Percentiles rank a stretch among this genome's conserved stretches.
Conservation (phyloP, 2,888 invertebrate genomes). For the Halictus quadricinctus region DNA sequence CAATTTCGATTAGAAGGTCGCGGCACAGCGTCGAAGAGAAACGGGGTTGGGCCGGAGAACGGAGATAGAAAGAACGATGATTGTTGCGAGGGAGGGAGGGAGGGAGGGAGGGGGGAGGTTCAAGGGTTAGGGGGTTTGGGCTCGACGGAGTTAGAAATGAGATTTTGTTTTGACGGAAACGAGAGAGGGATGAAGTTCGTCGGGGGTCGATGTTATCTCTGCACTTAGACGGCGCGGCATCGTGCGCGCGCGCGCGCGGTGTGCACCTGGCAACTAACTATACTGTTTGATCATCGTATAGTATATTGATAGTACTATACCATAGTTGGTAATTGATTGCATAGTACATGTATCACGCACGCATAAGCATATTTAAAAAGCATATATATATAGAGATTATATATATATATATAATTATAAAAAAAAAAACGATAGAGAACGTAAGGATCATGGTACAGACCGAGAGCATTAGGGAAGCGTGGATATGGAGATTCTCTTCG, state of each 20-base stretch:
- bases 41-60: background rate
- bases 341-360: slow-evolving; percentile 70
- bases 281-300: slow-evolving; percentile 75
- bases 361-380: slow-evolving; percentile 68
- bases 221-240: slow-evolving; percentile 37
- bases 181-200: slow-evolving; percentile 12
- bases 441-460: slow-evolving; percentile 13
- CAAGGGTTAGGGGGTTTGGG: background rate
- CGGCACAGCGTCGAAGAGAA: slow-evolving; percentile 9
- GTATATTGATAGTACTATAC: slow-evolving; percentile 72
- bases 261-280: slow-evolving; percentile 66
- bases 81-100: background rate
- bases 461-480: background rate
- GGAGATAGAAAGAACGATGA: background rate
- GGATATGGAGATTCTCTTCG: slow-evolving; percentile 8
- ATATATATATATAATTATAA: slow-evolving; percentile 2
- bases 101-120: too few relatives aligned
- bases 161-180: slow-evolving; percentile 19
- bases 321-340: slow-evolving; percentile 68
- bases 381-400: slow-evolving; percentile 30
- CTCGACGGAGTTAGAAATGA: background rate
- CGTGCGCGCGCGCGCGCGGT: slow-evolving; percentile 34
- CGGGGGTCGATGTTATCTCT: slow-evolving; percentile 60
- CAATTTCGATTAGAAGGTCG: slow-evolving; percentile 36
- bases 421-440: slow-evolving; percentile 35